Conservation (phyloP, 1,140 invertebrate species). For the Pteromalus puparum region DNA sequence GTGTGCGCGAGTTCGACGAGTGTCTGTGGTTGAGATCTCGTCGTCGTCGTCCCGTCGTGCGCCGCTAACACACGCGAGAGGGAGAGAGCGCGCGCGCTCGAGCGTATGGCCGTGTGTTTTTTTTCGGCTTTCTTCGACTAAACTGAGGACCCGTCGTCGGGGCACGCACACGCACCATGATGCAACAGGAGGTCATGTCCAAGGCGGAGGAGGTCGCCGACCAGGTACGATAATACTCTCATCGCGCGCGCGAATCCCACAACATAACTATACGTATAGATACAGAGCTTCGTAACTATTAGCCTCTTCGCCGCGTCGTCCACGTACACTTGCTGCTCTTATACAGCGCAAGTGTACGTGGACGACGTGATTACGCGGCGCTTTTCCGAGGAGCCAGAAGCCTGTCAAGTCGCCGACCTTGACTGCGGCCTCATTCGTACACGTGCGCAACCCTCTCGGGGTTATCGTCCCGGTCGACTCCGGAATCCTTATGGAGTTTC, state of each 20-base stretch:
- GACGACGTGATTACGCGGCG: constrained; percentile 39
- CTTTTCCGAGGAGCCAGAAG: background rate
- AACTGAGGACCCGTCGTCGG: constrained; percentile 54
- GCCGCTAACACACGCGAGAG: background rate
- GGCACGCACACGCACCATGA: constrained; percentile 78
- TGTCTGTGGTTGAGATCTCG: no score
- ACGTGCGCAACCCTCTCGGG: background rate
- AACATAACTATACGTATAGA: no score
- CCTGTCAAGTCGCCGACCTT: background rate
- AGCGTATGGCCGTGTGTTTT: constrained; percentile 45
- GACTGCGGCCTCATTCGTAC: background rate
- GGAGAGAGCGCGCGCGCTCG: constrained; percentile 23
- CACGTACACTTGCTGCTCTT: background rate
- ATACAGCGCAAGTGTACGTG: no score
- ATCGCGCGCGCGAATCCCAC: background rate
- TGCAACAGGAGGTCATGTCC: constrained; percentile 91
- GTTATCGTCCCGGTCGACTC: background rate
- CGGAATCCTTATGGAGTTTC: background rate
- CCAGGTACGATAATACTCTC: constrained; percentile 83
- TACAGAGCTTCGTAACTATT: background rate
- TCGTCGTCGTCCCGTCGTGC: no score
- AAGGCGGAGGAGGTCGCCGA: constrained; percentile 96
- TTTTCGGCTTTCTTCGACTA: constrained; percentile 66
- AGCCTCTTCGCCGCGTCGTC: background rate
- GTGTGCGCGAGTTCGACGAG: no score